Base-by-base conservation (phyloP, 2,113 vertebrate species). In the Otocyon megalotis region DNA sequence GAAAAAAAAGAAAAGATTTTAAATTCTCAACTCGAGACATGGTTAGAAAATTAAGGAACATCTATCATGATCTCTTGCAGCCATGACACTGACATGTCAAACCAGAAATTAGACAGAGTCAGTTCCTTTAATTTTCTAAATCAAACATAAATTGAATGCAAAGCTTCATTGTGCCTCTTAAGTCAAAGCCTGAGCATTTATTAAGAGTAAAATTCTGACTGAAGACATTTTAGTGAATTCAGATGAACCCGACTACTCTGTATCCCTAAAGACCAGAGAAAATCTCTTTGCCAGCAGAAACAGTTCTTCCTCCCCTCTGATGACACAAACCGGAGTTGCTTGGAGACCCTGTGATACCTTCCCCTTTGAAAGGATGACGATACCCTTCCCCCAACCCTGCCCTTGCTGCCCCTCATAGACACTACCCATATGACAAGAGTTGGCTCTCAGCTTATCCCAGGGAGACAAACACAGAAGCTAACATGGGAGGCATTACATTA, bases 31-130 rank as follows among this genome's bases (percentile, higher is more conserved):
- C 13, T 79, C 32, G 90, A 62, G 80, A 79, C 37, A 3, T 48
- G 28, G 26, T 35, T 83, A 84, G n/a, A 85, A 95, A n/a, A 37
- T 90, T 54, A 81, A 72, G 48, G 35, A 82, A 71, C 1, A 65
- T 86, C 43, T 84, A 16, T 65, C 50, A 62, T 22, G 15, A 85
- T 91, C 20, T 93, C 60, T 65, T 26, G 35, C 54, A 22, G 15
- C 48, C 72, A 56, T 28, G 30, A 54, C 85, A 60, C 14, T 79
- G 76, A 50, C 37, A 62, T 9, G 35, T 77, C 26, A 50, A 28
- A 37, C 14, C 76, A 90, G 92, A 93, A 90, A 88, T 90, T 72
- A 94, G 93, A 92, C 60, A 65, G 19, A 89, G 12, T 87, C 37
- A 4, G 26, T 62, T 43, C 48, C 74, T 19, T 56, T 43, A 71